Base-by-base conservation (phyloP, 1,140 invertebrate genomes). In the Bombus huntii region DNA sequence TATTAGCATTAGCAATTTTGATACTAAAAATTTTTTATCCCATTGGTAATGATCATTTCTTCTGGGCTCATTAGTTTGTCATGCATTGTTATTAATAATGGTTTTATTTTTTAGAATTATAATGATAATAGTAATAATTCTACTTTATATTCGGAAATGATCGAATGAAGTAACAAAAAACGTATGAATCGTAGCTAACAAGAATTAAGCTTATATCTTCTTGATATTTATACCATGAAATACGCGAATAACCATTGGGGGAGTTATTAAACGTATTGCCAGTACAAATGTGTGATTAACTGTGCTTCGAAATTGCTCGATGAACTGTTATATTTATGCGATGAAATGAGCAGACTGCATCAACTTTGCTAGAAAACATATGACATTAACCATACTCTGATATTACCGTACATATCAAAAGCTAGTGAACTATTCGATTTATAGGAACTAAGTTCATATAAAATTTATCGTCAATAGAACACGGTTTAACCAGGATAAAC, bases 401-500 rank as follows among this genome's bases (percentile, higher is more conserved):
- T 37, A 42, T 77, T 77, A 62, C 42, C 37, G 31, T 25, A 28
- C 37, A 22, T 12, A 77, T 42, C 28, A 59, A 42, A 42, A 39
- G 37, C 75, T 65, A 39, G 37, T 59, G 28, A 76, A 39, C 74
- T 13, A 8, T 59, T 65, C 75, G 37, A 77, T 77, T 59, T 42
- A 25, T 9, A 62, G 28, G 34, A 39, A 31, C 37, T 62, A 65
- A 34, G 37, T 62, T n/a, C 6, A 8, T 53, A 22, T 15, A 42
- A 62, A 65, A 62, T 77, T 77, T 65, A 42, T 62, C 37, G 37
- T 15, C 10, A 31, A 42, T 77, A 77, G 75, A 22, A 62, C 10
- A 18, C 37, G 25, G n/a, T 77, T 62, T 77, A 42, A 77, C 37
- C 37, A 18, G 28, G 39, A 62, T 77, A 42, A 77, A 77, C 75